Conservation (phyloP, 2,797 vertebrate species). For the Aphelocoma californica region DNA sequence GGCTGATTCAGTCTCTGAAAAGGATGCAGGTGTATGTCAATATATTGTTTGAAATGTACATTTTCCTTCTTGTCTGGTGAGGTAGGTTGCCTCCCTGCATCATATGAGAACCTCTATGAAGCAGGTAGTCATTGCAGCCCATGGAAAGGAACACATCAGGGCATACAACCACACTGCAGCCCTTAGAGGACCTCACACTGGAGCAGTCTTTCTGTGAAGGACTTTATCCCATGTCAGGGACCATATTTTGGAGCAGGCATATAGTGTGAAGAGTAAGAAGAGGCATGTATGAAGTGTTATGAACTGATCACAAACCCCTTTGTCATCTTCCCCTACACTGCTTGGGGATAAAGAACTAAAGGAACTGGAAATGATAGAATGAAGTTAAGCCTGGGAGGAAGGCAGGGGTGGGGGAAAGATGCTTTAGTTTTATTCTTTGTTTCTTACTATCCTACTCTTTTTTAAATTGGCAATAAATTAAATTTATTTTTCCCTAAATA, state of each 20-base stretch:
- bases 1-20: neutral
- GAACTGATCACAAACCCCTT: neutral
- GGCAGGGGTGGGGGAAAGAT: rapidly evolving
- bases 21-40: neutral
- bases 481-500: neutral
- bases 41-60: neutral
- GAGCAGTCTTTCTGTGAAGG: neutral
- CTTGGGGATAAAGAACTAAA: neutral
- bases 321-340: rapidly evolving
- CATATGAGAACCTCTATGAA: neutral
- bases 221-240: neutral
- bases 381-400: neutral
- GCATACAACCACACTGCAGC: neutral
- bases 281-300: neutral
- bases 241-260: rapidly evolving
- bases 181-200: neutral
- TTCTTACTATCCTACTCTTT: neutral
- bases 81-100: rapidly evolving
- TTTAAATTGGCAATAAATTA: neutral
- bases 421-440: neutral
- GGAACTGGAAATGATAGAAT: neutral
- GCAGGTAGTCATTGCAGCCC: neutral
- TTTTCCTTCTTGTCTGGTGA: neutral
- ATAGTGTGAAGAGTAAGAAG: neutral
- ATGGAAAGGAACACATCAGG: rapidly evolving